A percentile compares a stretch with the other conserved stretches of the same genome.
Conservation (phyloP, 2,888 invertebrate species). For the Scaptomyza flava region DNA sequence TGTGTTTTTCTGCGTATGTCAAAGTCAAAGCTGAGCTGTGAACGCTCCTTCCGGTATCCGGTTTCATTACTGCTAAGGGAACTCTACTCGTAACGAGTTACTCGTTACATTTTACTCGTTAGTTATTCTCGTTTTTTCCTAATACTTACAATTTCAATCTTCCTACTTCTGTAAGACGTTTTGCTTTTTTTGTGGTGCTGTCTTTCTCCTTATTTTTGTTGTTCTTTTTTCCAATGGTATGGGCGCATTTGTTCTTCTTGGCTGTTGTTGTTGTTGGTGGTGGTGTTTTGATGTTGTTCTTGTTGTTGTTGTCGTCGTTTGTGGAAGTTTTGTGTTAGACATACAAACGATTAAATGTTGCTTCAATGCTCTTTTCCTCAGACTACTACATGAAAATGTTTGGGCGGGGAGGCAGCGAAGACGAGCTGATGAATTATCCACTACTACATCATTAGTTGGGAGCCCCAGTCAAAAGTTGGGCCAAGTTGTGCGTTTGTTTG, state of each 20-base stretch:
- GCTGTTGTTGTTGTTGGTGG: slow-evolving; percentile 54
- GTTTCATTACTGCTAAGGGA: slow-evolving; percentile 10
- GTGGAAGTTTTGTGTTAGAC: slow-evolving; percentile 48
- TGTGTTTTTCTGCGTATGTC: slow-evolving; percentile 24
- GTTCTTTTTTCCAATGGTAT: slow-evolving; percentile 80
- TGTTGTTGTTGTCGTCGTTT: slow-evolving; percentile 38
- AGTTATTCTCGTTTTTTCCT: slow-evolving; percentile 7
- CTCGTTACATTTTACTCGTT: slow-evolving; percentile 9
- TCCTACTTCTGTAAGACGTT: slow-evolving; percentile 12
- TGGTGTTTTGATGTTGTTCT: slow-evolving; percentile 49
- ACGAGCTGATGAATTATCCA: slow-evolving; percentile 15
- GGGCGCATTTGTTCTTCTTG: slow-evolving; percentile 69
- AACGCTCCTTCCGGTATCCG: slow-evolving; percentile 15
- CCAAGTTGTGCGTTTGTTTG: slow-evolving; percentile 51
- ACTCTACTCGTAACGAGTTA: slow-evolving; percentile 9
- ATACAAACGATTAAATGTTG: slow-evolving; percentile 46
- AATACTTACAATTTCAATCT: slow-evolving; percentile 18
- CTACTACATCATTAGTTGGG: slow-evolving; percentile 39
- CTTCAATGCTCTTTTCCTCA: slow-evolving; percentile 28
- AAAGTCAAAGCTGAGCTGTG: slow-evolving; percentile 39
- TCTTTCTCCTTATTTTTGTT: slow-evolving; percentile 29
- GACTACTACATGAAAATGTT: slow-evolving; percentile 1
- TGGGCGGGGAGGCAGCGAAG: slow-evolving; percentile 6
- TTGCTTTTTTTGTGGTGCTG: slow-evolving; percentile 41
- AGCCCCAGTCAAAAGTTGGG: slow-evolving; percentile 34